A percentile compares a stretch with the other conserved stretches of the same genome.
Evolutionary conservation across 2,888 invertebrate genomes (phyloP).

Genomic region (Melanostoma mellinum): DNA sequence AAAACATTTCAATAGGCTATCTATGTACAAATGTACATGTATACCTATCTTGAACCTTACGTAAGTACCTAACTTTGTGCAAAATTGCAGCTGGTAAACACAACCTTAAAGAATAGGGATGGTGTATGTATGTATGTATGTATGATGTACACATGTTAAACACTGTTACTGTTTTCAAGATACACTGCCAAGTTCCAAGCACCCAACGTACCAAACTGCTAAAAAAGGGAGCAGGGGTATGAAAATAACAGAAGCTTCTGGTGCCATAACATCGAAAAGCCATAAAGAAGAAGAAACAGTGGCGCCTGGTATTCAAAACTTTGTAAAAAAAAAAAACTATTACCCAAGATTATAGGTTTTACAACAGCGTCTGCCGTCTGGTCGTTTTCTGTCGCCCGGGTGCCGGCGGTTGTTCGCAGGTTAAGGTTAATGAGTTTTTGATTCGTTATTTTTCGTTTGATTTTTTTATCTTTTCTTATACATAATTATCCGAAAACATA

Average conservation of each 20-base stretch:
- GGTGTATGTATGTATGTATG: too few relatives aligned
- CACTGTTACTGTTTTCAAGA: too few relatives aligned
- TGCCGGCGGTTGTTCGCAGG: constrained; percentile 33
- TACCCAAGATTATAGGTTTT: too few relatives aligned
- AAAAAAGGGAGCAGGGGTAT: not conserved
- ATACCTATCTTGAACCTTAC: too few relatives aligned
- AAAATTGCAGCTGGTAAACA: too few relatives aligned
- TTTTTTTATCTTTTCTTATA: constrained; percentile 58
- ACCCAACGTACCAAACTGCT: too few relatives aligned
- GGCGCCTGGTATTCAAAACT: constrained; percentile 35
- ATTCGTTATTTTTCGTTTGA: constrained; percentile 19
- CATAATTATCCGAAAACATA: constrained; percentile 52
- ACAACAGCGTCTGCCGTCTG: constrained; percentile 6
- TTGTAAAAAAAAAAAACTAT: not conserved
- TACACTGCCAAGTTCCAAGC: too few relatives aligned
- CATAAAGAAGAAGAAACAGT: constrained; percentile 49
- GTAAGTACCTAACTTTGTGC: too few relatives aligned
- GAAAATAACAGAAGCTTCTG: constrained; percentile 38
- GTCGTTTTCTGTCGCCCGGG: constrained; percentile 27
- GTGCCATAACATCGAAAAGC: constrained; percentile 66
- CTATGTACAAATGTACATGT: too few relatives aligned
- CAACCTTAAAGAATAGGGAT: too few relatives aligned
- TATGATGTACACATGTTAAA: too few relatives aligned
- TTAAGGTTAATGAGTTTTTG: constrained; percentile 44
- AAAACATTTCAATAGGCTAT: too few relatives aligned